These are phyloP conservation scores for Sciurus carolinensis DNA, from an alignment of 2,797 vertebrate genomes.

Conservation along the genomic window DNA sequence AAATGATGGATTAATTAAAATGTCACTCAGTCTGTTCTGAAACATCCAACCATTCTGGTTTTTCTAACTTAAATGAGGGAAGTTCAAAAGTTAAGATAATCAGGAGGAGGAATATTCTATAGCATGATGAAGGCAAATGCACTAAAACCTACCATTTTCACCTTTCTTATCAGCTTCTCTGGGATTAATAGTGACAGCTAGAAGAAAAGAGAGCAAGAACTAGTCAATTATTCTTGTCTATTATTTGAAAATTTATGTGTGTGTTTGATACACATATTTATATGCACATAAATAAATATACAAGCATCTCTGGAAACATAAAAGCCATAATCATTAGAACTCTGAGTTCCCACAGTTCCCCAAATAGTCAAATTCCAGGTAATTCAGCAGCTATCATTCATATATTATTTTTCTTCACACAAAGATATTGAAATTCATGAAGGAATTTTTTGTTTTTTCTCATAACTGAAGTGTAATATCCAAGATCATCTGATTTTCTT, in stretches of 20 bases:
- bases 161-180: neutral
- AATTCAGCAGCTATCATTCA: neutral
- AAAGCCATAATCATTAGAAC: neutral
- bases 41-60: neutral
- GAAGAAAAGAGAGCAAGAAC: conserved; percentile 5
- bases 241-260: neutral
- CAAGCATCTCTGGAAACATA: neutral
- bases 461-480: neutral
- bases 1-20: neutral
- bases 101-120: neutral
- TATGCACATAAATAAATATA: too few relatives aligned
- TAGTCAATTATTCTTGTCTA: neutral
- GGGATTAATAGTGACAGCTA: neutral
- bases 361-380: neutral
- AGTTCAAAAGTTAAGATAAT: neutral
- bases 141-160: conserved; percentile 1
- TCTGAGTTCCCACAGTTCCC: neutral
- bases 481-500: neutral
- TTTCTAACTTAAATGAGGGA: neutral
- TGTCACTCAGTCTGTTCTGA: neutral
- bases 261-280: neutral
- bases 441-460: neutral
- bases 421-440: neutral
- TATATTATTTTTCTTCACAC: neutral
- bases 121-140: neutral